Evolutionary conservation across 2,888 invertebrate species (phyloP), one percentile per base, ranked within the genome.

Genomic region (Ochropleura plecta): DNA sequence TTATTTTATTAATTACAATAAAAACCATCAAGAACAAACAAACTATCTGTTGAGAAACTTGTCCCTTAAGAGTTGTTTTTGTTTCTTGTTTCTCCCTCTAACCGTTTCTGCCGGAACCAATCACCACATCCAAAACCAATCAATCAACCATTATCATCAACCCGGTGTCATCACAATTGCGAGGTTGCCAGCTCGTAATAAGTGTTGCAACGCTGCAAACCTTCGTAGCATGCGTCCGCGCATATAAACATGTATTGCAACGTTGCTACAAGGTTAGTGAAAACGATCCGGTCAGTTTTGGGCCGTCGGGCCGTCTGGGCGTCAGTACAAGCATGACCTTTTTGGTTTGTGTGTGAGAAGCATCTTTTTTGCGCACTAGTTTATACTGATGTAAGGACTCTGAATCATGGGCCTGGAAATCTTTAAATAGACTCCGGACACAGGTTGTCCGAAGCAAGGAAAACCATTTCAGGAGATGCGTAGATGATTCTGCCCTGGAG

Each of bases 231-330:
- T 76, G 84, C 85, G 85, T 76, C 70, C 44, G 73, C 82, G 87
- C 88, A 88, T 87, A 86, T 77, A 79, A 85, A 86, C 79, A 63
- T 77, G 79, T 78, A 86, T 79, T 80, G 88, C 86, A 88, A 87
- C 79, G 20, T 66, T 57, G 69, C 53, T 70, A 30, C 86, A 88
- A 88, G 87, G 87, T 80, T 82, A 80, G 87, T 84, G 87, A 87
- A 88, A 88, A 87, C 81, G 44, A 67, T 67, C 75, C 62, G 81
- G 81, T 83, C 83, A 83, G 78, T 74, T 83, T 82, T 79, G 67
- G 82, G 51, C 73, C 51, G 75, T n/a, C 12, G 5, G 30, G 30
- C 30, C 30, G 14, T 30, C 30, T 57, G 81, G 62, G 62, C 57
- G 73, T 49, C 10, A 62, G 53, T 51, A 55, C 44, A 57, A 55